A percentile compares a stretch with the other conserved stretches of the same genome.
These are phyloP conservation scores for Rhinoptilus africanus DNA, from an alignment of 2,113 vertebrate genomes.

Conservation along the genomic window DNA sequence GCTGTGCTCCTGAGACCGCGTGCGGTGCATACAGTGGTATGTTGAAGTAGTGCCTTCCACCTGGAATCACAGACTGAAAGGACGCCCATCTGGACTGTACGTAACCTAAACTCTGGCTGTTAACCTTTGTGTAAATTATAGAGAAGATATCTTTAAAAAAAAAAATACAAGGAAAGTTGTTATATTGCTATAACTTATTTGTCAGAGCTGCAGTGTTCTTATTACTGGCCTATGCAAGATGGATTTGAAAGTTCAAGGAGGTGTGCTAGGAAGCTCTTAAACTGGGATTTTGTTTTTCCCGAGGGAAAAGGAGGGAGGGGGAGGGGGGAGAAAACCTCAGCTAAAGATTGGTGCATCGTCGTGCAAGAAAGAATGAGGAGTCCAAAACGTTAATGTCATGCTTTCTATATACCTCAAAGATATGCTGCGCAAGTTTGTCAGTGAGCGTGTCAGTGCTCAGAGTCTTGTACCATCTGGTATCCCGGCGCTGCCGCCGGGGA, in stretches of 20 bases:
- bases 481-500: neutral
- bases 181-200: conserved; percentile 73
- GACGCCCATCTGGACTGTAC: conserved; percentile 45
- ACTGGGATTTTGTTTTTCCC: conserved; percentile 8
- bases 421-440: conserved; percentile 22
- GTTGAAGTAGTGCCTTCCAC: conserved; percentile 73
- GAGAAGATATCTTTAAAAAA: conserved; percentile 64
- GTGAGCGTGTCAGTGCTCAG: neutral
- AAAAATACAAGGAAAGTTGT: conserved; percentile 53
- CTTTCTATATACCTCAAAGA: conserved; percentile 76
- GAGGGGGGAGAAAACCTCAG: neutral
- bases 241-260: conserved; percentile 35
- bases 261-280: conserved; percentile 34
- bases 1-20: conserved; percentile 5
- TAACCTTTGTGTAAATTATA: conserved; percentile 66
- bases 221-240: conserved; percentile 68
- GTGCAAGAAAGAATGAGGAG: conserved; percentile 6
- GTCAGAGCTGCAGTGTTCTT: conserved; percentile 71
- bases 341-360: neutral
- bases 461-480: neutral
- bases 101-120: conserved; percentile 45
- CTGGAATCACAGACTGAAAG: conserved; percentile 57
- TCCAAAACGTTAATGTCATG: conserved; percentile 21
- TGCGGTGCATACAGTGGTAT: conserved; percentile 42
- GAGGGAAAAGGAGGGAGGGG: neutral